Conservation (phyloP, 2,888 invertebrate genomes). For the Athrips mouffetella region DNA sequence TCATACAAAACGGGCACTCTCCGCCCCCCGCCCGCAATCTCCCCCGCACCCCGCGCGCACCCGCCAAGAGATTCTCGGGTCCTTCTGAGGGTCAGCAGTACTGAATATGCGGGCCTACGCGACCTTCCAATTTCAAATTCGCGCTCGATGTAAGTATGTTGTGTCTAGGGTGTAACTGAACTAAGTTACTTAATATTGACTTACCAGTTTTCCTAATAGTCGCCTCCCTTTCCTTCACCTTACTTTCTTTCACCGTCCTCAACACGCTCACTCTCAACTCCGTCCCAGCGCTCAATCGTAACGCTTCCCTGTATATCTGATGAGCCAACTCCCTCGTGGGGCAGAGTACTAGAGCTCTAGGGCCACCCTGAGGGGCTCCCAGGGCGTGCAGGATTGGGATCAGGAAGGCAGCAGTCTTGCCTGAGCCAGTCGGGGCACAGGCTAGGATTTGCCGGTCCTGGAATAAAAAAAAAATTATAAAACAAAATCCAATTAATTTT, state of each 20-base stretch:
- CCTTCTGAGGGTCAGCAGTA: too few relatives aligned
- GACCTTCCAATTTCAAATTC: too few relatives aligned
- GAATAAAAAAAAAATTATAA: background rate
- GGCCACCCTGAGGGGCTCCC: constrained; percentile 83
- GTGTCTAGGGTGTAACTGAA: too few relatives aligned
- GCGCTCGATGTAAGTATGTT: too few relatives aligned
- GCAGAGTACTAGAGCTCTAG: constrained; percentile 91
- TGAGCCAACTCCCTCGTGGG: constrained; percentile 96
- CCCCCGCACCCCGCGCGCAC: too few relatives aligned
- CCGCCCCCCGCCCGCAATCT: too few relatives aligned
- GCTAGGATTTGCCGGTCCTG: constrained; percentile 91
- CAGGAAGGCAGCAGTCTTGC: constrained; percentile 97
- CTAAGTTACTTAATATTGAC: constrained; percentile 24
- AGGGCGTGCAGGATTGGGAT: constrained; percentile 91
- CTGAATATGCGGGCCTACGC: too few relatives aligned
- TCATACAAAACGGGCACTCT: too few relatives aligned
- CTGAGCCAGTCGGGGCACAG: constrained; percentile 98
- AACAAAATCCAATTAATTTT: too few relatives aligned
- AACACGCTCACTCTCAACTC: constrained; percentile 87
- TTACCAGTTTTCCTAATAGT: constrained; percentile 88
- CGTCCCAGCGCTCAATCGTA: constrained; percentile 85
- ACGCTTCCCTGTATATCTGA: constrained; percentile 91
- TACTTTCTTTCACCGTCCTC: constrained; percentile 86
- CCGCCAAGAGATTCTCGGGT: too few relatives aligned
- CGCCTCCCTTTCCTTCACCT: constrained; percentile 84